phyloP scores from a whole-genome alignment of 2,797 vertebrate species.

The Rallus crepitans region DNA sequence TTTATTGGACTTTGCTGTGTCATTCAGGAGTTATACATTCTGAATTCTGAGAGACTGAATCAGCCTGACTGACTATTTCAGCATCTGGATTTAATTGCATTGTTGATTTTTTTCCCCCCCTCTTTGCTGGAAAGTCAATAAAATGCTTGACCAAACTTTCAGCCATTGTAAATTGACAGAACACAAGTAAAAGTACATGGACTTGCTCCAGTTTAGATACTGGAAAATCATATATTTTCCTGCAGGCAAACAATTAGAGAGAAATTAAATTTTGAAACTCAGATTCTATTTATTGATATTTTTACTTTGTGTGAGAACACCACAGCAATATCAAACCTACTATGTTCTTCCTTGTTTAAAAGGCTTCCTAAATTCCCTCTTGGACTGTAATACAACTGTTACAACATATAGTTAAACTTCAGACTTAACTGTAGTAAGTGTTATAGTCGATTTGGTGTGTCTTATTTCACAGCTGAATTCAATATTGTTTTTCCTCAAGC shows the following conservation, averaged over 20 bases:
- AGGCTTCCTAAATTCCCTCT: background rate
- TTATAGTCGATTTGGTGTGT: background rate
- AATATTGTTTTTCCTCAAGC: conserved; percentile 7
- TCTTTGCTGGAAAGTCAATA: conserved; percentile 12
- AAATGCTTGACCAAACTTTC: background rate
- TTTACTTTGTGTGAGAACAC: conserved; percentile 2
- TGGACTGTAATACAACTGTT: background rate
- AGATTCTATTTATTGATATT: background rate
- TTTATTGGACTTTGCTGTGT: conserved; percentile 14
- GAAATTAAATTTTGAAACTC: conserved; percentile 21
- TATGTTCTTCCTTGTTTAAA: background rate
- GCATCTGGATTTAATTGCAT: background rate
- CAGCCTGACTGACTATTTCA: background rate
- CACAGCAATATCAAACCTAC: background rate
- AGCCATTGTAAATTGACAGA: background rate
- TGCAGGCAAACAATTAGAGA: background rate
- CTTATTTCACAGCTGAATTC: background rate
- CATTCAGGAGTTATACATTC: background rate
- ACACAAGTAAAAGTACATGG: background rate
- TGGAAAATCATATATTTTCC: background rate
- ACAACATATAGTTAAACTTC: background rate
- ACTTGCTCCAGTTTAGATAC: background rate
- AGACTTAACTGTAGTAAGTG: background rate
- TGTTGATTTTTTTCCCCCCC: background rate
- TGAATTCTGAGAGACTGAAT: background rate